Evolutionary conservation across 1,140 invertebrate species (phyloP), one percentile per base, ranked within the genome.

Genomic region (Nymphalis io): DNA sequence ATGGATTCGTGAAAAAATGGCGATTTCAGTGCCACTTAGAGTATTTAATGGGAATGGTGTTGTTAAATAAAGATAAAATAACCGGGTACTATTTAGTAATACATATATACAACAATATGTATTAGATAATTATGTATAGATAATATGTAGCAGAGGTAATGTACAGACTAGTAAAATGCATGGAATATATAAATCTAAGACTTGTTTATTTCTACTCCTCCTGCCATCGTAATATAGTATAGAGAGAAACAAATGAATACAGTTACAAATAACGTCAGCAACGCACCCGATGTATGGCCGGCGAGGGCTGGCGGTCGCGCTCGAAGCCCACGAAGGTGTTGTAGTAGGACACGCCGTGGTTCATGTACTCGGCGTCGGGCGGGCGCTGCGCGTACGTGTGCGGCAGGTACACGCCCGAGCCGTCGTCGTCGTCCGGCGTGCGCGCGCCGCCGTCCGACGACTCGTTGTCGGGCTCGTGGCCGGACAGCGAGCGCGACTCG

Each of bases 381-480:
- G 76, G 79, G 39, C 81, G 69, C 63, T 83, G 74, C 68, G 88
- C 70, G 89, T 89, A 80, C 84, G 91, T 69, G 72, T 95, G 94
- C 62, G 94, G 93, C 74, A 95, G 86, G 74, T 95, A 95, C 12
- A 89, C 87, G 42, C 89, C 89, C 16, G 88, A 90, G 42, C 87
- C 89, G 77, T 89, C 87, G 72, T 91, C 87, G 59, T 93, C 93
- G 73, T 93, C 93, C 61, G 93, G 94, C 42, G 94, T 94, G 68
- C 94, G 93, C 0, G 94, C 94, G 70, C 94, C 92, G 79, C 94
- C 92, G 85, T 95, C 94, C 0, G 94, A 95, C 78, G 94, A 94
- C 88, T 95, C 94, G 87, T 95, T 95, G 79, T 95, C 94, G 27
- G 94, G 94, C 82, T 95, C 94, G 87, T 95, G 94, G 0, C 94